Conservation (phyloP, 2,797 vertebrate genomes). For the Kryptopterus vitreolus region DNA sequence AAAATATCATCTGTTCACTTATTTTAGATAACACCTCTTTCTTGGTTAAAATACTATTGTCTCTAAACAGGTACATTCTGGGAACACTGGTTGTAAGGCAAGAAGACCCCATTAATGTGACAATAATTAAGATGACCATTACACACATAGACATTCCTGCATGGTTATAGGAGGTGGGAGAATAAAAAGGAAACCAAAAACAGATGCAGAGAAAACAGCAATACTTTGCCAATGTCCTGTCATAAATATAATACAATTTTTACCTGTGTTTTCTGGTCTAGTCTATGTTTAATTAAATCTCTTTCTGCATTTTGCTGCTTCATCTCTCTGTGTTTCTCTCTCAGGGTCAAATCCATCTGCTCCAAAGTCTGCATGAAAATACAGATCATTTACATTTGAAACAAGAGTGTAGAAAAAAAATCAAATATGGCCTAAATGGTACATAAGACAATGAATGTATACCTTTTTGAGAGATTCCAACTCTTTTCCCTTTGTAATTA, state of each 20-base stretch:
- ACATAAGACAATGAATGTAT: background rate
- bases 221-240: background rate
- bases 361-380: constrained; percentile 60
- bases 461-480: constrained; percentile 51
- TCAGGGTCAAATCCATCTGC: constrained; percentile 66
- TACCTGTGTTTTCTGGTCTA: constrained; percentile 71
- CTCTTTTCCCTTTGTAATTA: constrained; percentile 30
- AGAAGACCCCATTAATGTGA: background rate
- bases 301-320: constrained; percentile 51
- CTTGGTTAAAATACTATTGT: background rate
- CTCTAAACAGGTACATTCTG: background rate
- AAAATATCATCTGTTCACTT: background rate
- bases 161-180: background rate
- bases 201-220: background rate
- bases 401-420: background rate
- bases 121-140: background rate
- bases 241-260: background rate
- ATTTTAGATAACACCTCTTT: background rate
- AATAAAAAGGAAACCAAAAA: background rate
- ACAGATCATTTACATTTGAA: constrained; percentile 9
- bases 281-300: constrained; percentile 48
- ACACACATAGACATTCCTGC: background rate
- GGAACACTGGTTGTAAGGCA: background rate
- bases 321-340: constrained; percentile 59
- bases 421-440: background rate